Evolutionary conservation across 2,888 invertebrate genomes (phyloP).

Genomic region (Notocelia uddmanniana): DNA sequence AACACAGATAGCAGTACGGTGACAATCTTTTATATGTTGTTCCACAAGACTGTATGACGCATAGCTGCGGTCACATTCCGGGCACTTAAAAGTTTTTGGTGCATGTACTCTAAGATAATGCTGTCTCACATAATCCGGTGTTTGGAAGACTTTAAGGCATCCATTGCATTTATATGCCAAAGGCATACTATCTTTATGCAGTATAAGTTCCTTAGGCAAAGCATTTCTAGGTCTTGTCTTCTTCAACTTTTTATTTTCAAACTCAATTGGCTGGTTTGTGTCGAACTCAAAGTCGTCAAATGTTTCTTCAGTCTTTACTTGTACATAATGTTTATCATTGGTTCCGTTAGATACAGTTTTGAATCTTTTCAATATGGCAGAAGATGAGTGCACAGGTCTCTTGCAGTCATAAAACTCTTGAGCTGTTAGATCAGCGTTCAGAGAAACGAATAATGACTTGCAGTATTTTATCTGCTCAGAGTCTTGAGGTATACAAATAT

Average conservation of each 20-base stretch:
- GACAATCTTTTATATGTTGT: conserved; percentile 53
- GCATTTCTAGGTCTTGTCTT: conserved; percentile 9
- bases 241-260: conserved; percentile 17
- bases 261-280: neutral
- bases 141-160: conserved; percentile 53
- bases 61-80: conserved; percentile 55
- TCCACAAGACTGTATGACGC: conserved; percentile 51
- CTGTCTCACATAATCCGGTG: conserved; percentile 50
- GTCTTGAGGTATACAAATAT: conserved; percentile 48
- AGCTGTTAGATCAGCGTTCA: conserved; percentile 14
- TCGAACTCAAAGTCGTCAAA: conserved; percentile 26
- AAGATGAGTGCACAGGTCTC: conserved; percentile 4
- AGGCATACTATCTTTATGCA: conserved; percentile 33
- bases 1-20: conserved; percentile 53
- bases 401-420: conserved; percentile 35
- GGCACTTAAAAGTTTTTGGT: conserved; percentile 57
- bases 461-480: conserved; percentile 26
- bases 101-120: conserved; percentile 58
- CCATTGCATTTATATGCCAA: conserved; percentile 52
- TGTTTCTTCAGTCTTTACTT: conserved; percentile 29
- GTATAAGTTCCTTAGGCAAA: conserved; percentile 32
- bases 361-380: conserved; percentile 28
- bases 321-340: conserved; percentile 1
- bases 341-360: conserved; percentile 5
- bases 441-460: conserved; percentile 35